Conservation (phyloP, 2,113 vertebrate genomes). For the Scopus umbretta region DNA sequence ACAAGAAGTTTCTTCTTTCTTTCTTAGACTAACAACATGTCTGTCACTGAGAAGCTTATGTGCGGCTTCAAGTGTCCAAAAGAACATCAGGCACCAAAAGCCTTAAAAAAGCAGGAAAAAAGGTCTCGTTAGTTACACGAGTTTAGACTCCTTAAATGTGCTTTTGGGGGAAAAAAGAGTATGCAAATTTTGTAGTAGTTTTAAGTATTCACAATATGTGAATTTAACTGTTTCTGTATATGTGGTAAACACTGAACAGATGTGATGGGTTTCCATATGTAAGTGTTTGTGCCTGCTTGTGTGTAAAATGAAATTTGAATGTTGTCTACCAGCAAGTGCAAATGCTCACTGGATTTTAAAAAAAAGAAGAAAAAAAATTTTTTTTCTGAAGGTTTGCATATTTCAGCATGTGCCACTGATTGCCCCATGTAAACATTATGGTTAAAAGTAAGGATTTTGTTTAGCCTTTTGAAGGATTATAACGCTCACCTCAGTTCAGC, state of each 20-base stretch:
- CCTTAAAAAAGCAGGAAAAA: not conserved
- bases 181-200: not conserved
- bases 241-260: not conserved
- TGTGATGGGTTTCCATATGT: not conserved
- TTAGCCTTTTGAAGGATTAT: not conserved
- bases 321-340: not conserved
- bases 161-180: not conserved
- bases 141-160: not conserved
- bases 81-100: not conserved
- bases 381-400: not conserved
- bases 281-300: not conserved
- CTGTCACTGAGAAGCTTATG: not conserved
- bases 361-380: not conserved
- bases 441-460: not conserved
- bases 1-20: not conserved
- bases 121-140: not conserved
- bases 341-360: not conserved
- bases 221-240: not conserved
- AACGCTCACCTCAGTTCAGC: not conserved
- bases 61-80: not conserved
- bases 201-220: not conserved
- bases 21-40: not conserved
- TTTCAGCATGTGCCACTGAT: not conserved
- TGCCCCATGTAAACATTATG: not conserved
- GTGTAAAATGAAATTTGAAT: not conserved